Percentiles rank a stretch among this genome's conserved stretches.
These are phyloP conservation scores for Idaea biselata DNA, from an alignment of 2,888 invertebrate species.

Conservation along the genomic window DNA sequence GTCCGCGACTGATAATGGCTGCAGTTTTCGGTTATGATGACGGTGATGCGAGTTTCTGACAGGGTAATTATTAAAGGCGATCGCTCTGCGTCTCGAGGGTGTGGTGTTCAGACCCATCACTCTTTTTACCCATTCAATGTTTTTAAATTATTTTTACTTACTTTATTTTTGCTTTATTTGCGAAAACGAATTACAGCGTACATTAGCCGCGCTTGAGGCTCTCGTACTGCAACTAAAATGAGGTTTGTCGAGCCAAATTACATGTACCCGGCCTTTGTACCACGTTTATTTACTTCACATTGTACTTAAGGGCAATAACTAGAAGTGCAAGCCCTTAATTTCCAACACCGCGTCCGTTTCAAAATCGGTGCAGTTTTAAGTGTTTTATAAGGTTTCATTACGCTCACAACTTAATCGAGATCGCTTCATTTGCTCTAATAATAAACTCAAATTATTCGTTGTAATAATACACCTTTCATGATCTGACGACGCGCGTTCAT, in stretches of 20 bases:
- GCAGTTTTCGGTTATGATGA: conserved; percentile 23
- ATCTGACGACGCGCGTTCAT: neutral
- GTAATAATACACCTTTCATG: conserved; percentile 4
- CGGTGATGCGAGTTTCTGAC: conserved; percentile 60
- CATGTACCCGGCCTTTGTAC: conserved; percentile 64
- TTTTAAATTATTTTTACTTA: conserved; percentile 72
- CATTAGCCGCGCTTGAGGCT: conserved; percentile 65
- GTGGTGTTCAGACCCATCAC: conserved; percentile 68
- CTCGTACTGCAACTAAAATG: conserved; percentile 66
- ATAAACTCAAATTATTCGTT: conserved; percentile 21
- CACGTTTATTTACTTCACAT: conserved; percentile 76
- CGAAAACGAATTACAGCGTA: conserved; percentile 62
- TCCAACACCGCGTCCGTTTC: conserved; percentile 56
- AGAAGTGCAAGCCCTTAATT: conserved; percentile 67
- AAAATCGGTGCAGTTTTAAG: conserved; percentile 56
- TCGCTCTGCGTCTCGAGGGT: conserved; percentile 60
- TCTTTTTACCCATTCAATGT: conserved; percentile 68
- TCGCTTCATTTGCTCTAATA: conserved; percentile 38
- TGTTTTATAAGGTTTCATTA: conserved; percentile 52
- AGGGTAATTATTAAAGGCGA: conserved; percentile 68
- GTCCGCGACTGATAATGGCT: conserved; percentile 26
- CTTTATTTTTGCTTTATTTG: conserved; percentile 72
- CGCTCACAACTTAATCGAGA: conserved; percentile 36
- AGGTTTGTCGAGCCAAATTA: conserved; percentile 76
- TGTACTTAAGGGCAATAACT: conserved; percentile 79